These are phyloP conservation scores for Sipha maydis DNA, from an alignment of 2,888 invertebrate genomes.

Conservation along the genomic window DNA sequence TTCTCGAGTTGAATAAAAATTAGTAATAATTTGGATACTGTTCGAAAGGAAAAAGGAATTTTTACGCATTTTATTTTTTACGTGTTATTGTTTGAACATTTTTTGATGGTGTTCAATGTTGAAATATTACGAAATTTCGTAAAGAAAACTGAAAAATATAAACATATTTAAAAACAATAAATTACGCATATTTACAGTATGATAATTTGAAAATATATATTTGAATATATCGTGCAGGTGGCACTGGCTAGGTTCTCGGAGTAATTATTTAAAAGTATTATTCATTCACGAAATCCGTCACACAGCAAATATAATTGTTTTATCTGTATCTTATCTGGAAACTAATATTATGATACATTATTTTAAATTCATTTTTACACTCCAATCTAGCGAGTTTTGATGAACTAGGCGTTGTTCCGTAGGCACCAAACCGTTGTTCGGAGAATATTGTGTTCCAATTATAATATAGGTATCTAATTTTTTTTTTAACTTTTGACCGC, in stretches of 20 bases:
- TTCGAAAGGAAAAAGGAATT: too few species aligned
- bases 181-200: too few species aligned
- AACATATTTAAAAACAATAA: too few species aligned
- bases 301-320: not conserved
- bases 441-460: not conserved
- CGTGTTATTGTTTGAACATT: too few species aligned
- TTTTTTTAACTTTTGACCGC: constrained; percentile 21
- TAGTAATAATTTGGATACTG: too few species aligned
- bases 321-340: not conserved
- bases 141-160: too few species aligned
- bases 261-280: not conserved
- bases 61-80: too few species aligned
- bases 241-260: not conserved
- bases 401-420: constrained; percentile 3
- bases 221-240: too few species aligned
- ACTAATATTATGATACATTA: not conserved
- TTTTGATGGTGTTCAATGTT: too few species aligned
- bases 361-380: constrained; percentile 2
- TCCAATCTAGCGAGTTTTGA: not conserved
- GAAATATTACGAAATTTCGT: too few species aligned
- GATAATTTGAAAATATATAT: too few species aligned
- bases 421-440: not conserved
- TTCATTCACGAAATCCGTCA: not conserved
- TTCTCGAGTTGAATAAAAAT: too few species aligned
- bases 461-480: not conserved